Conservation (phyloP, 2,113 vertebrate species). For the Acrocephalus kingi region DNA sequence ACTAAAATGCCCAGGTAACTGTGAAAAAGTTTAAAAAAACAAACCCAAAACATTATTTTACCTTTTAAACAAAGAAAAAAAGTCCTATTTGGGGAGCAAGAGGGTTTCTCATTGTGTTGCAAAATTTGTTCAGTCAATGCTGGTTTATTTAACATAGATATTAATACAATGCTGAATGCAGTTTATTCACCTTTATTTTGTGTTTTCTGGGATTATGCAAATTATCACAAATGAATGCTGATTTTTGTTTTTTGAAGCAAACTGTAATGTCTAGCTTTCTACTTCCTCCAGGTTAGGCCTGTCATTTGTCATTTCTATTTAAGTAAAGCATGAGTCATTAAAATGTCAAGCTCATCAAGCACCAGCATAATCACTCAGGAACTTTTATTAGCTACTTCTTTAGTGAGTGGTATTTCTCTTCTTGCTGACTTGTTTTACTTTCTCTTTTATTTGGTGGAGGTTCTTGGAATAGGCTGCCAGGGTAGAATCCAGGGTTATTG, state of each 20-base stretch:
- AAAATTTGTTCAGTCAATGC: neutral
- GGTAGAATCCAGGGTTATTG: neutral
- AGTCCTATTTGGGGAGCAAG: fast-evolving
- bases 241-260: neutral
- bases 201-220: neutral
- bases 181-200: neutral
- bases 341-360: neutral
- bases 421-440: neutral
- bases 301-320: constrained; percentile 19
- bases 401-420: neutral
- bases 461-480: neutral
- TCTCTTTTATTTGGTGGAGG: neutral
- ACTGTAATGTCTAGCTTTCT: neutral
- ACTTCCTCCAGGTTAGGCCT: neutral
- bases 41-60: neutral
- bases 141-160: neutral
- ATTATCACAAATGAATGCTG: neutral
- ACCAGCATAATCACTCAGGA: neutral
- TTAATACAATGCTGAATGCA: neutral
- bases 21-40: neutral
- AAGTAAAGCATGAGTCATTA: neutral
- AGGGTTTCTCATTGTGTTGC: neutral
- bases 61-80: too few species aligned
- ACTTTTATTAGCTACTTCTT: neutral
- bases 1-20: constrained; percentile 93